Percentiles rank a stretch among this genome's conserved stretches.
Evolutionary conservation across 2,888 invertebrate genomes (phyloP).

Genomic region (Drosophila macrospina): DNA sequence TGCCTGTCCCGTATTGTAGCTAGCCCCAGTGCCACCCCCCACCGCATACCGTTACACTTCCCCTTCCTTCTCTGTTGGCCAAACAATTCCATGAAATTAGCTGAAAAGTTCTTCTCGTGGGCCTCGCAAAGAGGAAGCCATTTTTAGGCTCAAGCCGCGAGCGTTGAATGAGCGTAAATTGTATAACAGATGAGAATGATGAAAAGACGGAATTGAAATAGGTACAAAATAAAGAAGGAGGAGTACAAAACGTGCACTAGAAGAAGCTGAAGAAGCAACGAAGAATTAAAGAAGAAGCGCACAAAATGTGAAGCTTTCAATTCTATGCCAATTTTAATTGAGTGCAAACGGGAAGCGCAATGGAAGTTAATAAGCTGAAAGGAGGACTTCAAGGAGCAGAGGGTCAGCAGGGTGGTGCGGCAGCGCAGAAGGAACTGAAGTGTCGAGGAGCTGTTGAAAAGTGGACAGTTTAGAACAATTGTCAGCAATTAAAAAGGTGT

Average conservation of each 20-base stretch:
- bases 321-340: conserved; percentile 76
- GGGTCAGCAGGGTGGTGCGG: background rate
- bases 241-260: conserved; percentile 27
- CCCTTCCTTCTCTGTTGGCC: conserved; percentile 35
- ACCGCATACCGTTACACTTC: background rate
- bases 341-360: conserved; percentile 57
- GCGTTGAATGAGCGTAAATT: conserved; percentile 62
- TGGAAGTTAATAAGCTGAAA: conserved; percentile 68
- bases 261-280: conserved; percentile 19
- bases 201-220: conserved; percentile 58
- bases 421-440: background rate
- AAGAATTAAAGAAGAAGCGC: conserved; percentile 43
- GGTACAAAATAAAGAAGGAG: conserved; percentile 20
- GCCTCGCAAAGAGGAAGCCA: conserved; percentile 49
- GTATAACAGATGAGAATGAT: conserved; percentile 64
- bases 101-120: conserved; percentile 63
- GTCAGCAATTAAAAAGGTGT: conserved; percentile 61
- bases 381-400: conserved; percentile 44
- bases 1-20: conserved; percentile 46
- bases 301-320: conserved; percentile 57
- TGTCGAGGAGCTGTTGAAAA: conserved; percentile 2
- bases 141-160: conserved; percentile 77
- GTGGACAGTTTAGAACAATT: conserved; percentile 55
- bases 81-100: conserved; percentile 76
- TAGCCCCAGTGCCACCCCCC: conserved; percentile 16